Conservation (phyloP, 2,113 vertebrate species). For the Heterotilapia buettikoferi region DNA sequence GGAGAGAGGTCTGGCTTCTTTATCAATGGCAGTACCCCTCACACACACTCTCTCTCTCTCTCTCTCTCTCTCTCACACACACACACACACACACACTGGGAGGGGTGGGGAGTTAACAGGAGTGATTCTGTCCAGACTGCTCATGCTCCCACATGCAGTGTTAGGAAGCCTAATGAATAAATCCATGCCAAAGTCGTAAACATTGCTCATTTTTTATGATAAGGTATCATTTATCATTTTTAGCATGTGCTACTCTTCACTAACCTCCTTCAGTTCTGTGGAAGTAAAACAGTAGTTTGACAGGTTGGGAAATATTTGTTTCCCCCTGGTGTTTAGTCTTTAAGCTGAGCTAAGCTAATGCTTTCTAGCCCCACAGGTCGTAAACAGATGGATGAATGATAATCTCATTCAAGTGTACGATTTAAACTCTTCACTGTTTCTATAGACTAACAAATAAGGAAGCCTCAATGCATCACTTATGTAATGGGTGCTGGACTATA, state of each 20-base stretch:
- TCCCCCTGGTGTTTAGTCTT: background rate
- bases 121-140: conserved; percentile 25
- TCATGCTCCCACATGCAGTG: background rate
- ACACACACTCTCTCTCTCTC: background rate
- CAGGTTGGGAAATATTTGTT: background rate
- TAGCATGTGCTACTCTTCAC: background rate
- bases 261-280: background rate
- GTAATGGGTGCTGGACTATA: background rate
- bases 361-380: background rate
- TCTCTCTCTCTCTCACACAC: background rate
- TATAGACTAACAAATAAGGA: background rate
- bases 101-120: background rate
- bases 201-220: background rate
- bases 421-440: background rate
- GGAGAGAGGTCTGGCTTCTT: conserved; percentile 33
- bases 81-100: background rate
- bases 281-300: background rate
- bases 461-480: background rate
- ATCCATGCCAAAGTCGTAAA: background rate
- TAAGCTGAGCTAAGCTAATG: background rate
- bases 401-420: background rate
- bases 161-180: background rate
- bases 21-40: conserved; percentile 22
- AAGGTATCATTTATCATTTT: background rate
- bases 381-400: background rate